Conservation (phyloP, 1,140 invertebrate genomes). For the Apolygus lucorum region DNA sequence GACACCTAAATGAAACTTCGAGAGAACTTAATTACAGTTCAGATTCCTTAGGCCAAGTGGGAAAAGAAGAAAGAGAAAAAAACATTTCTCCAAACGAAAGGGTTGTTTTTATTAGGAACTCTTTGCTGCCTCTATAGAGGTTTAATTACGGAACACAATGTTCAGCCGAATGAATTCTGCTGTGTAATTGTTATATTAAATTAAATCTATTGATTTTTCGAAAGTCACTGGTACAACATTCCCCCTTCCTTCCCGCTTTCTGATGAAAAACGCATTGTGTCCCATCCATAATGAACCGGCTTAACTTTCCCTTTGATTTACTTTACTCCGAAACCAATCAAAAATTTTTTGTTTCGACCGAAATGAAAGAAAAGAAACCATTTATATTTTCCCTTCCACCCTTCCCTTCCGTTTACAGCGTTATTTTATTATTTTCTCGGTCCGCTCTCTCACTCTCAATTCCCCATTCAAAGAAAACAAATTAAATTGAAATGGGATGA, state of each 20-base stretch:
- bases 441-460: neutral
- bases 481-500: neutral
- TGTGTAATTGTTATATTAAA: slow-evolving; percentile 32
- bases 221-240: neutral
- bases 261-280: neutral
- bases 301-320: slow-evolving; percentile 6
- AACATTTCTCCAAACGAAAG: slow-evolving; percentile 23
- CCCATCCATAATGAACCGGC: neutral
- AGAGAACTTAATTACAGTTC: slow-evolving; percentile 30
- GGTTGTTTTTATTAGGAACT: slow-evolving; percentile 26
- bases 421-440: neutral
- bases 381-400: neutral
- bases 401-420: neutral
- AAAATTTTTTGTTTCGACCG: slow-evolving; percentile 1
- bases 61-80: slow-evolving; percentile 3
- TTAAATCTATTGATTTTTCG: slow-evolving; percentile 30
- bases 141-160: slow-evolving; percentile 31
- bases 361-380: neutral
- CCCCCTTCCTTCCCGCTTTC: neutral
- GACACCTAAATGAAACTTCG: slow-evolving; percentile 32
- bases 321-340: slow-evolving; percentile 2
- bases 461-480: neutral
- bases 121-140: slow-evolving; percentile 26
- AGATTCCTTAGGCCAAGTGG: slow-evolving; percentile 21
- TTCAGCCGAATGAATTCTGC: slow-evolving; percentile 27